These are phyloP conservation scores for Nyctibius bracteatus DNA, from an alignment of 2,113 vertebrate genomes.

Conservation along the genomic window DNA sequence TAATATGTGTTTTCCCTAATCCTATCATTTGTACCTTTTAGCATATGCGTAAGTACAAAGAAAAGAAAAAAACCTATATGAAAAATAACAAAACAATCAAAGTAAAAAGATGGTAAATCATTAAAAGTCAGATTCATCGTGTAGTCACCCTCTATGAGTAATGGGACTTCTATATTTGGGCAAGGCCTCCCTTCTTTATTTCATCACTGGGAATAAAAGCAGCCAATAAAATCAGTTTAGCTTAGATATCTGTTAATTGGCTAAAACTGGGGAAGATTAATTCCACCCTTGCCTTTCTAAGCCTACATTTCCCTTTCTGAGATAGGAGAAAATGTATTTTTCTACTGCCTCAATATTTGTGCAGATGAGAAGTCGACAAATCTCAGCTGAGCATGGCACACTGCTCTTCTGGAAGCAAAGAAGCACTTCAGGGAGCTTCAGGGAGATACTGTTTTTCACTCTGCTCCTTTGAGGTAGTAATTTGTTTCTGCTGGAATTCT, in stretches of 20 bases:
- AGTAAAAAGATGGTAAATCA: background rate
- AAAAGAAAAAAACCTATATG: rapidly evolving
- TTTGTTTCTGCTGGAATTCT: background rate
- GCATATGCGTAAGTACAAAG: background rate
- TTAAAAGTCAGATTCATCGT: background rate
- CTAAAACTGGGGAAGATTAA: background rate
- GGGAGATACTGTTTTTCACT: background rate
- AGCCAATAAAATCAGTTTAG: background rate
- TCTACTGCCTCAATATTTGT: background rate
- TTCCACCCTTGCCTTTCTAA: no score
- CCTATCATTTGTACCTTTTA: background rate
- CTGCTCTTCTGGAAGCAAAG: background rate
- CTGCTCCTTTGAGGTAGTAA: background rate
- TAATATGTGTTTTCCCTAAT: background rate
- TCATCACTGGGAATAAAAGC: background rate
- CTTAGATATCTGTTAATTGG: background rate
- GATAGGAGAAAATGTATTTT: background rate
- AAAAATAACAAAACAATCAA: background rate
- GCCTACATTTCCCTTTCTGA: no score
- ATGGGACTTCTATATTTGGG: rapidly evolving
- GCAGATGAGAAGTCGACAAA: background rate
- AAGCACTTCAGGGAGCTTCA: background rate
- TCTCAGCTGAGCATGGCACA: background rate
- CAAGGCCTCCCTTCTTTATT: background rate
- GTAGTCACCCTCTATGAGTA: background rate